Conservation (phyloP, 1,140 invertebrate species). For the Melanaphis sacchari region DNA sequence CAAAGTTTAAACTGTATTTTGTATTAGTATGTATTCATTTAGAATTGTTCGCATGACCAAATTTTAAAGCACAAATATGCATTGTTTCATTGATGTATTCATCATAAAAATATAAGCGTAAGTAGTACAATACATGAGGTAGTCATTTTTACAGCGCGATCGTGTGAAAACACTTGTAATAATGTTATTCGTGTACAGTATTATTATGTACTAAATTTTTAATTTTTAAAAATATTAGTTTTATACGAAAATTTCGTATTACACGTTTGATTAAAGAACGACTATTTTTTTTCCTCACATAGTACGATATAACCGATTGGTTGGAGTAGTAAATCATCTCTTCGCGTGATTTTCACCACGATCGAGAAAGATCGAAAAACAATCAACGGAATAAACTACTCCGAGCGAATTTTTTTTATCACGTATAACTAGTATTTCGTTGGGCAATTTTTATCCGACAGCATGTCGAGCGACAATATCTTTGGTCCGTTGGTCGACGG, state of each 20-base stretch:
- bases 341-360: neutral
- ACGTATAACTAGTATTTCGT: neutral
- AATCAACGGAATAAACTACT: too few species aligned
- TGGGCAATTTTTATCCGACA: neutral
- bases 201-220: too few species aligned
- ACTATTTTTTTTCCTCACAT: too few species aligned
- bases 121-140: neutral
- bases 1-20: slow-evolving; percentile 15
- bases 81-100: too few species aligned
- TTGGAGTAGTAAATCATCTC: neutral
- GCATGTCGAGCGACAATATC: neutral
- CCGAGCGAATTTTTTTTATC: neutral
- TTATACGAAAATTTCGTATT: neutral
- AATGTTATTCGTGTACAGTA: neutral
- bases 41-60: neutral
- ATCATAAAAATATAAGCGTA: neutral
- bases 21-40: neutral
- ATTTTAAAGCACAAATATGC: neutral
- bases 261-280: neutral
- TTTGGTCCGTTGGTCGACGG: neutral
- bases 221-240: too few species aligned
- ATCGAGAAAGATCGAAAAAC: neutral
- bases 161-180: neutral
- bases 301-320: neutral
- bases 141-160: neutral